Evolutionary conservation across 2,113 vertebrate genomes (phyloP), one percentile per base, ranked within the genome.

Genomic region (Peromyscus leucopus): DNA sequence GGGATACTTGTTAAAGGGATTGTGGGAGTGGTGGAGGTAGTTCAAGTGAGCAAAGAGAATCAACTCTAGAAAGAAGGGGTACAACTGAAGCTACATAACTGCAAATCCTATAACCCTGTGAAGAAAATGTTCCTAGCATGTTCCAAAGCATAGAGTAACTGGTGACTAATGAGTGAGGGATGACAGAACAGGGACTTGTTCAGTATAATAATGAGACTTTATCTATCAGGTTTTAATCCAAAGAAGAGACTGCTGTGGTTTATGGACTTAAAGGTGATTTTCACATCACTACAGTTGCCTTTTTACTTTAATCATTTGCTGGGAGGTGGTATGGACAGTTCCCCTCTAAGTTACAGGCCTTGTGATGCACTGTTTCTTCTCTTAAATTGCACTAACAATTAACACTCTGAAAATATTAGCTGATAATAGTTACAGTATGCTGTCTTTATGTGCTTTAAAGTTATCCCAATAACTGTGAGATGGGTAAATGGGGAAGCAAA

Each of bases 221-320:
- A 24, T 75, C 74, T 79, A 63, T 85, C 36, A 91, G 46, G 26
- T 89, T 93, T 91, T 89, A 93, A 95, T 36, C 46, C 51, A 76
- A 94, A 93, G 24, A 94, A 93, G 24, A 78, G 48, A 26, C 42
- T 33, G 42, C 11, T 94, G 31, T 86, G 59, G 89, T 83, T 82
- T 61, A 48, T 80, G 36, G 80, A 46, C 89, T 89, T 86, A 28
- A 94, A 93, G 89, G 13, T 87, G 28, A 78, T 67, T 71, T 89
- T 42, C 7, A 42, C 6, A 85, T 42, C 51, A 85, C 24, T 74
- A 33, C 16, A 71, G 80, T 46, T 90, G 10, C 21, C 94, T 72
- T 59, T 83, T 78, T 51, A 87, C 46, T 65, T 51, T 93, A 90
- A 78, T 48, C 11, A 46, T 24, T 65, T 75, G n/a, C 85, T 89